These are phyloP conservation scores for Mergus octosetaceus DNA, from an alignment of 2,797 vertebrate species.

Conservation along the genomic window DNA sequence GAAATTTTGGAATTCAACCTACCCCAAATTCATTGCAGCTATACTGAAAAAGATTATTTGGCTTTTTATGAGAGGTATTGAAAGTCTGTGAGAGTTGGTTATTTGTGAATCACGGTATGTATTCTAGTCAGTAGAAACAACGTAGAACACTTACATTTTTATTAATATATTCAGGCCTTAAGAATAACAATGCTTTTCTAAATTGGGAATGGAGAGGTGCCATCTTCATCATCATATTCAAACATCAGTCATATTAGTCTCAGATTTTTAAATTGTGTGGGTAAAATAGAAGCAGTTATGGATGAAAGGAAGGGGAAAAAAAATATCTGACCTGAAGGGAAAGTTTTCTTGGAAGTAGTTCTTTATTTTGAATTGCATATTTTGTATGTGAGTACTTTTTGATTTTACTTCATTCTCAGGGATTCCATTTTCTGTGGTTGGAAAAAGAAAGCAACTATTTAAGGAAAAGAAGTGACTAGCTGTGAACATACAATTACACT, in stretches of 20 bases:
- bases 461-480: background rate
- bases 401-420: background rate
- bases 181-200: background rate
- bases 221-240: background rate
- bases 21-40: background rate
- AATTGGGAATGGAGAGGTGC: background rate
- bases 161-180: background rate
- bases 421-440: background rate
- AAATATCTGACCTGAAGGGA: background rate
- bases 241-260: background rate
- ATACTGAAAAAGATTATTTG: background rate
- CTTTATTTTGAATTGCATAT: background rate
- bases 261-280: background rate
- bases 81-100: background rate
- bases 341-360: background rate
- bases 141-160: background rate
- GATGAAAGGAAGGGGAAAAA: background rate
- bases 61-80: background rate
- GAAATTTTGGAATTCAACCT: background rate
- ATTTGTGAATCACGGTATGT: background rate
- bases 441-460: background rate
- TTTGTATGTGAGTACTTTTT: background rate
- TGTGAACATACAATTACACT: background rate
- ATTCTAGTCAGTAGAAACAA: background rate
- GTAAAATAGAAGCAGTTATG: background rate